Evolutionary conservation across 2,888 invertebrate species (phyloP), one percentile per base, ranked within the genome.

Genomic region (Netelia melanura): DNA sequence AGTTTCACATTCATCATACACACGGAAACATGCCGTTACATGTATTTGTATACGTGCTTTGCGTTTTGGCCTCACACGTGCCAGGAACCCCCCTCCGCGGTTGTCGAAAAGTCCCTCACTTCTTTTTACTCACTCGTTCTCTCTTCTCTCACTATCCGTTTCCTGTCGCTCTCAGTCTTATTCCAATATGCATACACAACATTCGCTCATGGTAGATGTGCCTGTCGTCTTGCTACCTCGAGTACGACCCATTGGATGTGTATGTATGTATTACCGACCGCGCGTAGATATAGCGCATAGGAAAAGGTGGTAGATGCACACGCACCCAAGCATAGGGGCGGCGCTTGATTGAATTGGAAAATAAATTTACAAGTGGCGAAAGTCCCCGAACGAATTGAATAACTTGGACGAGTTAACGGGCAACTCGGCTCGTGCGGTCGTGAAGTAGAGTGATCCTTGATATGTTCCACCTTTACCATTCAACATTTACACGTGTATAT

Each of bases 341-440:
- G 86, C 76, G 79, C 81, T 88, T 89, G 89, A 89, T 90, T 89
- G 89, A 90, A 90, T 90, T 88, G 89, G 88, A 88, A 89, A 90
- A 89, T 89, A 89, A 89, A 89, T 89, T 89, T 89, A 88, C 89
- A 89, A 89, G 88, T 87, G 89, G 88, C 88, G 87, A 88, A 88
- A 87, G 84, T 44, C 71, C 83, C 78, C 76, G 83, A 84, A 85
- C 87, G 87, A 90, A 89, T 89, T 89, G 90, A 90, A 90, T 89
- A 89, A 89, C 87, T 89, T 89, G 83, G 88, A 87, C 87, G 87
- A 90, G 89, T 90, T 89, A 89, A 88, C 86, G 84, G 84, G 78
- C 86, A 86, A 81, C 83, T 84, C 84, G 83, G 78, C 86, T 81
- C 61, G 76, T 68, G 61, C 72, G 83, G 83, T 81, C 84, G 81